Evolutionary conservation across 2,113 vertebrate genomes (phyloP).

Genomic region (Melozone crissalis): DNA sequence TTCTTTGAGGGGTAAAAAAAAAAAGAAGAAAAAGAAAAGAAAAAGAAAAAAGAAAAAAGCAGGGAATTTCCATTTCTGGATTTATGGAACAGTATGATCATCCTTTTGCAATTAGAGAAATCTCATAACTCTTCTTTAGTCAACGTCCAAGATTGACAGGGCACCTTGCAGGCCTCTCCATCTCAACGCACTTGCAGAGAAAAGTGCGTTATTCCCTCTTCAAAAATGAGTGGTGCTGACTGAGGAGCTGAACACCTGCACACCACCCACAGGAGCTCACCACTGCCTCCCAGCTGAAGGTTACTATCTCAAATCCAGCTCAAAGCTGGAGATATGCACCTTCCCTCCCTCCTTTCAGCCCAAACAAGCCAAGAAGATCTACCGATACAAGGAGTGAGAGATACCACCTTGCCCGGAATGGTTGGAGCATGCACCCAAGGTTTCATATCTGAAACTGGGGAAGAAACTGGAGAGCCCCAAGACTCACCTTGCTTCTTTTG

Average conservation of each 20-base stretch:
- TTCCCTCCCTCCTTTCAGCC: neutral
- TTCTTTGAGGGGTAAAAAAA: neutral
- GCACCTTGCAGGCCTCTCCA: neutral
- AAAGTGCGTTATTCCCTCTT: neutral
- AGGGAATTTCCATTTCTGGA: neutral
- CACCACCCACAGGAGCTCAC: neutral
- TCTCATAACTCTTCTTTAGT: neutral
- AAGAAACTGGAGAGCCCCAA: neutral
- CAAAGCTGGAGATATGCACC: neutral
- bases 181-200: fast-evolving
- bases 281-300: neutral
- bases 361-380: neutral
- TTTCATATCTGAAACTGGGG: neutral
- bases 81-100: neutral
- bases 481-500: conserved; percentile 36
- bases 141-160: neutral
- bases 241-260: neutral
- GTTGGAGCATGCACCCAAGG: neutral
- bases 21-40: too few relatives aligned
- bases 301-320: neutral
- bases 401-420: neutral
- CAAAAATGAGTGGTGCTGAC: neutral
- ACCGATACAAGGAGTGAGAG: neutral
- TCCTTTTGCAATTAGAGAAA: neutral
- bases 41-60: too few relatives aligned